Base-by-base conservation (phyloP, 2,113 vertebrate species). In the Tetraodon nigroviridis region DNA sequence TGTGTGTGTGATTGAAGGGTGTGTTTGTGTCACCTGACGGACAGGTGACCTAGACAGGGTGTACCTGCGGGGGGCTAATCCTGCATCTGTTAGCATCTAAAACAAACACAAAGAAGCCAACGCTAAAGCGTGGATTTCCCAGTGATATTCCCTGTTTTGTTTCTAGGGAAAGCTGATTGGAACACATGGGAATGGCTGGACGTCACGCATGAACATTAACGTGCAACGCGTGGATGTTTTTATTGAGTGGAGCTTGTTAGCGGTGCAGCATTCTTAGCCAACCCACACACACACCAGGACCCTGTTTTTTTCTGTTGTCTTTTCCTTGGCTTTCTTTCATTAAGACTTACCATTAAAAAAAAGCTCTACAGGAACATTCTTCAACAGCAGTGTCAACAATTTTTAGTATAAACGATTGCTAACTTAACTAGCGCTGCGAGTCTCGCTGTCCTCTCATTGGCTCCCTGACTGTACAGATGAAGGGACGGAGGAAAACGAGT, bases 201-300 rank as follows among this genome's bases (percentile, higher is more conserved):
- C 32, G 10, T 37, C 52, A 45, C 19, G 56, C 4, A 62, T 14
- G 13, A 11, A 27, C 27, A 37, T 41, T 55, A 17, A 58, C 61
- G 53, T 46, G 55, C 46, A 1, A n/a, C 45, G 47, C 42, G 42
- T 56, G 51, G 61, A 61, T 40, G 53, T 42, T 54, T 76, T 64
- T 44, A 65, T 67, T 61, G 61, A 72, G 46, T 56, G 62, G 41
- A 77, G 73, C 64, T 78, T 78, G 76, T 84, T 83, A 78, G 69
- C 41, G n/a, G 62, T 70, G 24, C 64, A 79, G 71, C 63, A 71
- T 29, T 41, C 70, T 68, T 40, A 75, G 58, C 27, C 70, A 44
- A 75, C 52, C 21, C 70, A 65, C 77, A 72, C 75, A 80, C 73
- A 67, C 72, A 75, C 65, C 72, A 82, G 69, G 70, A 75, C 61